These are phyloP conservation scores for Lamellibrachia columna DNA, from an alignment of 2,888 invertebrate genomes.

Conservation along the genomic window DNA sequence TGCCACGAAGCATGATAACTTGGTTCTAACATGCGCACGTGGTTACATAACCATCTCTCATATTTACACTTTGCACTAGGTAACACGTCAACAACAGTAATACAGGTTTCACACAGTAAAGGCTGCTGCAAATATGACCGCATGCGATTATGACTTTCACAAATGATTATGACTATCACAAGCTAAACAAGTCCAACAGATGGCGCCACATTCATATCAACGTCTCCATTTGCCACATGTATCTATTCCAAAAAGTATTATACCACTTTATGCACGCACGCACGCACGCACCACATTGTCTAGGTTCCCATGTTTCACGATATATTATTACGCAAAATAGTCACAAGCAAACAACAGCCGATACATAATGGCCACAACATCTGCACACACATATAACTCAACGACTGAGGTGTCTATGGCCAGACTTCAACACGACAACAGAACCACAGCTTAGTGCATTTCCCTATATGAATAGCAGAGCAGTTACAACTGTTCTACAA, in stretches of 20 bases:
- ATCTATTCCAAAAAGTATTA: not conserved
- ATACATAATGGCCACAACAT: not conserved
- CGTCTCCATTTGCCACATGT: not conserved
- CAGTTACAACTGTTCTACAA: too few species aligned
- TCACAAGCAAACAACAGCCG: not conserved
- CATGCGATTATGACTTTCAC: not conserved
- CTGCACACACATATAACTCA: not conserved
- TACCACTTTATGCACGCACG: not conserved
- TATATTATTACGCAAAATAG: not conserved
- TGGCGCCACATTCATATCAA: not conserved
- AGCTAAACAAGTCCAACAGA: not conserved
- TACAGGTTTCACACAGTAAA: not conserved
- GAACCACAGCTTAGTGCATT: not conserved
- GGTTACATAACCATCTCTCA: not conserved
- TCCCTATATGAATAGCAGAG: not conserved
- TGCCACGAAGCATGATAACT: not conserved
- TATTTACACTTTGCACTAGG: slow-evolving; percentile 4
- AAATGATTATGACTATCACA: not conserved
- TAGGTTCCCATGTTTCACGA: not conserved
- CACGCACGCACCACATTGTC: not conserved
- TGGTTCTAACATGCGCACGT: not conserved
- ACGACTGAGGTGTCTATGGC: not conserved
- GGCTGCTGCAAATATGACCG: slow-evolving; percentile 5
- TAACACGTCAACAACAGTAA: not conserved
- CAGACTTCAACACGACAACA: not conserved